A percentile compares a stretch with the other conserved stretches of the same genome.
These are phyloP conservation scores for Gastracanthus pulcherrimus DNA, from an alignment of 2,888 invertebrate genomes.

Conservation along the genomic window DNA sequence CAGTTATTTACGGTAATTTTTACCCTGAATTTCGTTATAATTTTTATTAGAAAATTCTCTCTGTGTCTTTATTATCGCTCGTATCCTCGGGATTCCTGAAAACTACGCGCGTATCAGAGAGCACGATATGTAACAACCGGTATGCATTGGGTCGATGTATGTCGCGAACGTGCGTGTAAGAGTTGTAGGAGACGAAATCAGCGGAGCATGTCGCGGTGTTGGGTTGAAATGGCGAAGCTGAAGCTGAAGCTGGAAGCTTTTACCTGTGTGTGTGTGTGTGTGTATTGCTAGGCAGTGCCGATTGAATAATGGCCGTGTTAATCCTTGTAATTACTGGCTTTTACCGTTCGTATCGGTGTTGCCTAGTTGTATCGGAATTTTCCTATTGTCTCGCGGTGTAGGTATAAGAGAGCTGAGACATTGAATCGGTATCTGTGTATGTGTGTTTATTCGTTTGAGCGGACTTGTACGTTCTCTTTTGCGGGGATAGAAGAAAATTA, in stretches of 20 bases:
- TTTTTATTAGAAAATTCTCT: no score
- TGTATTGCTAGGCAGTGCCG: neutral
- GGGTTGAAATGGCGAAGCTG: neutral
- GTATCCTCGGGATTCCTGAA: neutral
- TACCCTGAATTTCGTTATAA: no score
- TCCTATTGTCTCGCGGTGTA: constrained; percentile 27
- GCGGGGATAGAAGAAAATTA: no score
- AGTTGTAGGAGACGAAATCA: neutral
- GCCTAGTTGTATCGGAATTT: constrained; percentile 29
- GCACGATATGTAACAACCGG: no score
- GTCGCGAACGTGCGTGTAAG: neutral
- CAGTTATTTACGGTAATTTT: no score
- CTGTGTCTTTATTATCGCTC: neutral
- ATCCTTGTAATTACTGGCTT: constrained; percentile 48
- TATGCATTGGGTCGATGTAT: neutral
- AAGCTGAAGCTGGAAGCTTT: no score
- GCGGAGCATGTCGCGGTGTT: neutral
- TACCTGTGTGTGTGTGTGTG: neutral
- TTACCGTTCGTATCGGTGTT: constrained; percentile 29
- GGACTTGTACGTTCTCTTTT: neutral
- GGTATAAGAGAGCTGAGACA: neutral
- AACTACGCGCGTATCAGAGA: neutral
- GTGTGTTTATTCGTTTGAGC: neutral
- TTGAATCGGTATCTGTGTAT: neutral
- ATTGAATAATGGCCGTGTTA: constrained; percentile 44